Evolutionary conservation across 1,140 invertebrate species (phyloP).

Genomic region (Phthorimaea operculella): DNA sequence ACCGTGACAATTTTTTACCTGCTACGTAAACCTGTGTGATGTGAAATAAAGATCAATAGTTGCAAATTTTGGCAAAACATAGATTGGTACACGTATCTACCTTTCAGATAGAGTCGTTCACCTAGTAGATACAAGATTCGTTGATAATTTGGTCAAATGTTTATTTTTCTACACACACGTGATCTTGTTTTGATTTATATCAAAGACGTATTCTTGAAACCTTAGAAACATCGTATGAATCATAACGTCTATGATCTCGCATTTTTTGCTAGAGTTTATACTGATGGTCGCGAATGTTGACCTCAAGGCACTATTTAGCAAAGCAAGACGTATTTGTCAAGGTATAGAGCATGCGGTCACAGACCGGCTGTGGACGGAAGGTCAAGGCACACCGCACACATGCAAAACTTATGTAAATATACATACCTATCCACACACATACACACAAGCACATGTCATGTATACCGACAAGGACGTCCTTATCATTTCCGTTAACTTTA

Average conservation of each 20-base stretch:
- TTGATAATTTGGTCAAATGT: too few species aligned
- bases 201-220: too few species aligned
- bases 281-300: conserved; percentile 2
- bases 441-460: conserved; percentile 10
- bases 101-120: too few species aligned
- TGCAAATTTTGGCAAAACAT: too few species aligned
- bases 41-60: too few species aligned
- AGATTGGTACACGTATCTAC: too few species aligned
- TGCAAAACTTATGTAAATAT: neutral
- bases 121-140: too few species aligned
- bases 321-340: conserved; percentile 23
- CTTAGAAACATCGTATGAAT: conserved; percentile 2
- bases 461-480: conserved; percentile 22
- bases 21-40: too few species aligned
- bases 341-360: conserved; percentile 27
- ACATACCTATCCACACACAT: conserved; percentile 9
- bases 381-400: conserved; percentile 25
- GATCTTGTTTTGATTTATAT: too few species aligned
- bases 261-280: neutral
- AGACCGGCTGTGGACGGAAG: conserved; percentile 31
- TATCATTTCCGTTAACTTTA: conserved; percentile 27
- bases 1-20: conserved; percentile 4
- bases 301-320: conserved; percentile 17
- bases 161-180: too few species aligned
- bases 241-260: neutral